Evolutionary conservation across 2,797 vertebrate genomes (phyloP).

Genomic region (Spatula clypeata): DNA sequence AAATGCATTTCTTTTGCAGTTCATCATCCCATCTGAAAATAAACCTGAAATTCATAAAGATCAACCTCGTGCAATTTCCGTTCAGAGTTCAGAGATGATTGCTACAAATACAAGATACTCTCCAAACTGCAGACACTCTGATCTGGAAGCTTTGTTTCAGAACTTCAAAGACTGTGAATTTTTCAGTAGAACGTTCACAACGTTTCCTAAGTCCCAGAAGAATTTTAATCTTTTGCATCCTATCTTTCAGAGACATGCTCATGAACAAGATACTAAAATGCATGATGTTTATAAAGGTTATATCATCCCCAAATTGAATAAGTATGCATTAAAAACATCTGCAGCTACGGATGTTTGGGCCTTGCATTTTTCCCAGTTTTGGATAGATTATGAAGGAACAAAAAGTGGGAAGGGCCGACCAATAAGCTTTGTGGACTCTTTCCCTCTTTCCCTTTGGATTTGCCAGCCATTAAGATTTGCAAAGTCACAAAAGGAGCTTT

Average conservation of each 20-base stretch:
- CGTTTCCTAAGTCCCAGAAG: slow-evolving; percentile 85
- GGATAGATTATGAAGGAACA: slow-evolving; percentile 96
- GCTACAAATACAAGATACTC: slow-evolving; percentile 95
- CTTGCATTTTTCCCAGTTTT: slow-evolving; percentile 96
- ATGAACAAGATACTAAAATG: slow-evolving; percentile 94
- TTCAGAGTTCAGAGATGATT: slow-evolving; percentile 98
- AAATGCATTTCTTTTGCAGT: slow-evolving; percentile 81
- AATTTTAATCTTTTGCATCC: slow-evolving; percentile 89
- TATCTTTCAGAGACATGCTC: slow-evolving; percentile 94
- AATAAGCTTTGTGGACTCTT: slow-evolving; percentile 94
- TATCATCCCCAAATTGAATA: slow-evolving; percentile 86
- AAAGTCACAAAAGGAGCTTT: slow-evolving; percentile 87
- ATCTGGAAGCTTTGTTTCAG: slow-evolving; percentile 94
- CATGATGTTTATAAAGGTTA: slow-evolving; percentile 94
- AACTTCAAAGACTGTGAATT: slow-evolving; percentile 93
- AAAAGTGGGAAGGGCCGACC: slow-evolving; percentile 93
- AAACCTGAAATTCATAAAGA: slow-evolving; percentile 90
- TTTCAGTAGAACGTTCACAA: slow-evolving; percentile 88
- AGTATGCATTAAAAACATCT: slow-evolving; percentile 90
- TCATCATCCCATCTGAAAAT: slow-evolving; percentile 92
- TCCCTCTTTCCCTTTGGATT: slow-evolving; percentile 95
- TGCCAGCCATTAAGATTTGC: slow-evolving; percentile 91
- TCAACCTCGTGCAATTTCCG: slow-evolving; percentile 92
- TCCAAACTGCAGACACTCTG: slow-evolving; percentile 92
- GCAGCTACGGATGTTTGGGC: slow-evolving; percentile 95